Conservation (phyloP, 2,888 invertebrate genomes). For the Drosophila nr. perissopoda region DNA sequence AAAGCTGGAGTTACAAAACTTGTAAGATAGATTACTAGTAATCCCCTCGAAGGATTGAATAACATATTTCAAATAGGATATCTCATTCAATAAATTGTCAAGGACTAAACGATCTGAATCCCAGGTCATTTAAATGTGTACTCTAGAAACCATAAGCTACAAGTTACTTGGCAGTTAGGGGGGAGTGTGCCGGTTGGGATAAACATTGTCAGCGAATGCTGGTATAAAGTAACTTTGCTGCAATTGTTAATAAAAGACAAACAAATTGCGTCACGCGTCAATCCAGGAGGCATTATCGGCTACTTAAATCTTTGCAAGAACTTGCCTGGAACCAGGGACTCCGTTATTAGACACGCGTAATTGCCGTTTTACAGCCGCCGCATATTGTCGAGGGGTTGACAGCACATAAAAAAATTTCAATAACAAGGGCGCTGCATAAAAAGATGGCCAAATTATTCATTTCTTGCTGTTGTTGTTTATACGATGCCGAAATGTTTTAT, state of each 20-base stretch:
- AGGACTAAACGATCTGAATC: neutral
- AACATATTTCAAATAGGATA: neutral
- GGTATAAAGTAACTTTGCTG: constrained; percentile 17
- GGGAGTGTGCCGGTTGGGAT: neutral
- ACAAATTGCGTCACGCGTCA: constrained; percentile 75
- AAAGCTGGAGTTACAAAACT: neutral
- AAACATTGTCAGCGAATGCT: neutral
- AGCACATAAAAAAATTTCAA: constrained; percentile 53
- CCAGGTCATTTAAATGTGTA: neutral
- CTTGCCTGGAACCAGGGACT: neutral
- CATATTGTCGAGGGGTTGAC: constrained; percentile 52
- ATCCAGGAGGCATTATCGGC: constrained; percentile 61
- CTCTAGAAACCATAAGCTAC: neutral
- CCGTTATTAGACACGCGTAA: constrained; percentile 65
- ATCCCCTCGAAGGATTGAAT: neutral
- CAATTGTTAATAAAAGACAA: constrained; percentile 73
- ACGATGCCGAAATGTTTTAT: constrained; percentile 72
- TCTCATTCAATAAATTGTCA: neutral
- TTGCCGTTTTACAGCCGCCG: constrained; percentile 62
- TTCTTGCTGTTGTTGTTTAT: constrained; percentile 18
- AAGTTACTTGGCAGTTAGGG: neutral
- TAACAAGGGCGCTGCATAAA: constrained; percentile 49
- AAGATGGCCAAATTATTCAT: constrained; percentile 14
- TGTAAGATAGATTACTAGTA: neutral
- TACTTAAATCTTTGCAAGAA: constrained; percentile 68